Evolutionary conservation across 2,888 invertebrate species (phyloP).

Genomic region (Sarcophaga caerulescens): DNA sequence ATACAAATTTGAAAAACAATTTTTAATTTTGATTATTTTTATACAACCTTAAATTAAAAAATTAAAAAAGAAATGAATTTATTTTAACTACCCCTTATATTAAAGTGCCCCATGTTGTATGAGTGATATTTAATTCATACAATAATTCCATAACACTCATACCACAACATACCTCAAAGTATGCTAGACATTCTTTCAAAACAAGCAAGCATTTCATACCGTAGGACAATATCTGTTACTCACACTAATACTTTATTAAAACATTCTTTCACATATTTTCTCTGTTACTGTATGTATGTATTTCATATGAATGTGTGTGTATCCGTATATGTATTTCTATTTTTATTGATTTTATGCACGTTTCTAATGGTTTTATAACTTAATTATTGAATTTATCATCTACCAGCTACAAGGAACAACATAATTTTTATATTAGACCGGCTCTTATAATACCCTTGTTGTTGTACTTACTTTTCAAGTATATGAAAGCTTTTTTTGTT

Average conservation of each 20-base stretch:
- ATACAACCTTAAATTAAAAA: no score
- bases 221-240: background rate
- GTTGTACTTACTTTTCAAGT: background rate
- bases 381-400: slow-evolving; percentile 50
- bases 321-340: slow-evolving; percentile 9
- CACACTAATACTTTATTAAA: background rate
- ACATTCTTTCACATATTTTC: slow-evolving; percentile 10
- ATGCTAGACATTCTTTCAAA: background rate
- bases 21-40: no score
- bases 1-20: no score
- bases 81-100: background rate
- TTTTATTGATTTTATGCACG: slow-evolving; percentile 49
- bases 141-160: slow-evolving; percentile 23
- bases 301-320: background rate
- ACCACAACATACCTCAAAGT: slow-evolving; percentile 30
- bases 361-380: slow-evolving; percentile 50
- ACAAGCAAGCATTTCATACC: no score
- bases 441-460: background rate
- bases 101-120: slow-evolving; percentile 18
- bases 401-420: slow-evolving; percentile 13
- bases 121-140: slow-evolving; percentile 27
- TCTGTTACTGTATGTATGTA: background rate
- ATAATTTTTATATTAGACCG: slow-evolving; percentile 19
- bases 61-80: no score
- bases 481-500: slow-evolving; percentile 18